phyloP scores from a whole-genome alignment of 2,113 vertebrate genomes.

The Fulmarus glacialis region DNA sequence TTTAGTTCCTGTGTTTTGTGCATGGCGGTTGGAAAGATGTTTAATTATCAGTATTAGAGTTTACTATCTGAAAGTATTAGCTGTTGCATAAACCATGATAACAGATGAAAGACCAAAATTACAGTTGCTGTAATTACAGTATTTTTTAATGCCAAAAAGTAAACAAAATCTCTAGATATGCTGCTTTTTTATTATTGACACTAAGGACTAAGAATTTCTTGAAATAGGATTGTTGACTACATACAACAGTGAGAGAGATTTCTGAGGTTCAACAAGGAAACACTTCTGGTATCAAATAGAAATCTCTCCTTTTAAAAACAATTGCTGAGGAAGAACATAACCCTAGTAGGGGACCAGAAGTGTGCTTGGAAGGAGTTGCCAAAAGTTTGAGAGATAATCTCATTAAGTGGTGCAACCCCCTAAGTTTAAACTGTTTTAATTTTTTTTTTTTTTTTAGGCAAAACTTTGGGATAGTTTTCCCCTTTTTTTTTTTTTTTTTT shows the following conservation, averaged over 20 bases:
- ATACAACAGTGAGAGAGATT: not conserved
- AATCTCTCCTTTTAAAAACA: not conserved
- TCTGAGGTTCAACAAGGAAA: not conserved
- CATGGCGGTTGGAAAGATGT: not conserved
- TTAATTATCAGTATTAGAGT: not conserved
- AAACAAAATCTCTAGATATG: fast-evolving
- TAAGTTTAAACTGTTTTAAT: not conserved
- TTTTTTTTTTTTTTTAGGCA: not conserved
- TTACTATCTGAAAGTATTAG: not conserved
- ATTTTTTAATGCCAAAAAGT: not conserved
- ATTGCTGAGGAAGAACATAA: not conserved
- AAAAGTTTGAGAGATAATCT: not conserved
- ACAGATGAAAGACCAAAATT: not conserved
- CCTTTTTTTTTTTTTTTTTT: not conserved
- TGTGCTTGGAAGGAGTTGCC: not conserved
- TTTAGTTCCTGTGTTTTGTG: not conserved
- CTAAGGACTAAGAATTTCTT: not conserved
- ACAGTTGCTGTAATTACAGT: not conserved
- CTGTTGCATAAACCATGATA: not conserved
- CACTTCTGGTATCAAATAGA: not conserved
- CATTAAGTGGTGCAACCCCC: not conserved
- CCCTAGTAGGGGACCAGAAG: not conserved
- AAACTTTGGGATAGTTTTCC: not conserved
- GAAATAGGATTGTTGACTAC: not conserved
- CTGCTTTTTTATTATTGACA: not conserved